phyloP scores from a whole-genome alignment of 2,797 vertebrate species.

The Geotrypetes seraphini region DNA sequence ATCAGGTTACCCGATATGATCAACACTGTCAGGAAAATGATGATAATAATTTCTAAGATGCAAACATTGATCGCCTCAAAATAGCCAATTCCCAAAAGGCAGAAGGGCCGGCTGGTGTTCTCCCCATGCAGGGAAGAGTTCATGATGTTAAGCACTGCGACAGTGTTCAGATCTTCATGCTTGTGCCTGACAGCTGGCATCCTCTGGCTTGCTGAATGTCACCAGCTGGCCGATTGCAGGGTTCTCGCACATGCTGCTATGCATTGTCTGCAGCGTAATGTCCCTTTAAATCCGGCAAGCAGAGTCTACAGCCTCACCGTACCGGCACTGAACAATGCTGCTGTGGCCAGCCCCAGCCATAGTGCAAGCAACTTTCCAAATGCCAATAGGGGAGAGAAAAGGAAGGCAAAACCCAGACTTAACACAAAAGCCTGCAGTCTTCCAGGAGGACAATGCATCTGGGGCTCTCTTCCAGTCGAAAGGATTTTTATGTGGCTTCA shows the following conservation, averaged over 20 bases:
- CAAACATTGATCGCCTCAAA: slow-evolving; percentile 77
- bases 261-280: slow-evolving; percentile 42
- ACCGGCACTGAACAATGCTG: slow-evolving; percentile 18
- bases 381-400: background rate
- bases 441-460: slow-evolving; percentile 9
- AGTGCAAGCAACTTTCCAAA: slow-evolving; percentile 26
- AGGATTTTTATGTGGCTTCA: slow-evolving; percentile 34
- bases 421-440: slow-evolving; percentile 5
- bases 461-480: slow-evolving; percentile 14
- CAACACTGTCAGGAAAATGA: slow-evolving; percentile 84
- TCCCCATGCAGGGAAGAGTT: slow-evolving; percentile 82
- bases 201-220: slow-evolving; percentile 38
- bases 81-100: slow-evolving; percentile 81
- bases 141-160: slow-evolving; percentile 70
- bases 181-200: slow-evolving; percentile 43
- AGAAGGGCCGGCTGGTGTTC: slow-evolving; percentile 76
- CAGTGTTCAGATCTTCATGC: slow-evolving; percentile 44
- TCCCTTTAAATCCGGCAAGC: slow-evolving; percentile 34
- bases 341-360: slow-evolving; percentile 36
- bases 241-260: slow-evolving; percentile 31
- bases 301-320: slow-evolving; percentile 7
- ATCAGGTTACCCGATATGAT: slow-evolving; percentile 92
- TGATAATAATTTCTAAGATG: slow-evolving; percentile 81
- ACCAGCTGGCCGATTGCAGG: slow-evolving; percentile 37
- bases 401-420: background rate